phyloP scores from a whole-genome alignment of 2,113 vertebrate genomes.

The Gadus macrocephalus region DNA sequence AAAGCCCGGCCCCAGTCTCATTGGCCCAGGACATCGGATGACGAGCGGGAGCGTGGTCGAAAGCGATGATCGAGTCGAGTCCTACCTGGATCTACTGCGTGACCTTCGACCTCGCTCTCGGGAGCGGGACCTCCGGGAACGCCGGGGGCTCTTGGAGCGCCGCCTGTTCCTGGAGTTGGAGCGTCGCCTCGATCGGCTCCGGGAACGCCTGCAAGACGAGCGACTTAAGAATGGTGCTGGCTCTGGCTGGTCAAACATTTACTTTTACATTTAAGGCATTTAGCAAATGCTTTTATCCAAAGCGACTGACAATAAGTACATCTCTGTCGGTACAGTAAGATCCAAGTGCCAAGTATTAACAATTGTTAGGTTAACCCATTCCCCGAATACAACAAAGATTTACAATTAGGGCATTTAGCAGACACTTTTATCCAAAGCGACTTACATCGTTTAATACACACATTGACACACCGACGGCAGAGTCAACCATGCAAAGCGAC shows the following conservation, averaged over 20 bases:
- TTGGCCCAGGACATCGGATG: background rate
- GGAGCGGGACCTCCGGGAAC: conserved; percentile 77
- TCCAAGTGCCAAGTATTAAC: too few relatives aligned
- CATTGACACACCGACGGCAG: too few relatives aligned
- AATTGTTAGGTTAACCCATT: too few relatives aligned
- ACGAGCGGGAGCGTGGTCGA: background rate
- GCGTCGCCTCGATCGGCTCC: conserved; percentile 84
- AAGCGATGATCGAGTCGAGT: background rate
- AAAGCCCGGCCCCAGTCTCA: background rate
- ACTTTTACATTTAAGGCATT: background rate
- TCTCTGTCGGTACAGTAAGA: too few relatives aligned
- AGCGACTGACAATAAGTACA: too few relatives aligned
- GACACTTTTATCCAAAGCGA: too few relatives aligned
- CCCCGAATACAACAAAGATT: too few relatives aligned
- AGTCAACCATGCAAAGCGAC: too few relatives aligned
- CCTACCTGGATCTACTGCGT: conserved; percentile 83
- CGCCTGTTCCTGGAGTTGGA: conserved; percentile 85
- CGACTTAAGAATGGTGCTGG: background rate
- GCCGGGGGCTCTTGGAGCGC: conserved; percentile 87
- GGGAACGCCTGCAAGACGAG: conserved; percentile 74
- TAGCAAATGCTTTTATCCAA: too few relatives aligned
- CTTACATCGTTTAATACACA: too few relatives aligned
- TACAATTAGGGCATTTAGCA: too few relatives aligned
- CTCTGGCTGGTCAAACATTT: background rate
- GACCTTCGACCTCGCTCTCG: conserved; percentile 83